Evolutionary conservation across 2,113 vertebrate genomes (phyloP), one percentile per base, ranked within the genome.

Genomic region (Uria aalge): DNA sequence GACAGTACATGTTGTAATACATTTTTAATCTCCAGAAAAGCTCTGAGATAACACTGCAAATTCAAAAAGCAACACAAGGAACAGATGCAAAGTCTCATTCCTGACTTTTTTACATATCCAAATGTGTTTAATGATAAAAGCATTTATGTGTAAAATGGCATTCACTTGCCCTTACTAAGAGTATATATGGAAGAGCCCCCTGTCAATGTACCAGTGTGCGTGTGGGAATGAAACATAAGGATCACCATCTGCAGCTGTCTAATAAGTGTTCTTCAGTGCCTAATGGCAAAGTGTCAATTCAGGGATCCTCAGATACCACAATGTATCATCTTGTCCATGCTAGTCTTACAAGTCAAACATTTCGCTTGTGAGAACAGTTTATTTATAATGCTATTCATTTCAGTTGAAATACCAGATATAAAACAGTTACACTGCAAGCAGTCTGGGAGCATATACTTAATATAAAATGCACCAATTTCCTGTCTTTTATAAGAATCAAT

Each of bases 161-260:
- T 95, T 95, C 95, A 87, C 79, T 85, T 94, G 69, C 81, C 95
- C 78, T 96, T 92, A 94, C 82, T 96, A 87, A 90, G 66, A 90
- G 84, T 55, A 40, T 83, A 91, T 50, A 84, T 84, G 85, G 60
- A 97, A 95, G 86, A 97, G 76, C 77, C 81, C 71, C 38, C 89
- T 73, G 85, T 91, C 90, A 96, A 57, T 53, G n/a, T 21, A 95
- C 59, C 86, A 83, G 45, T 68, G 57, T 57, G 47, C 41, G 26
- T 97, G 67, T 88, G 68, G 96, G 91, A 96, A 92, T 38, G 94
- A 93, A 97, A 96, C 86, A 95, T 52, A 96, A 93, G 75, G 96
- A 97, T 92, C 95, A 94, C 50, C 92, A 96, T 90, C 82, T 93
- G 78, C 67, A 94, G 81, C 82, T 96, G 59, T 66, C 73, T 95